Base-by-base conservation (phyloP, 2,888 invertebrate genomes). In the Caenorhabditis macrosperma region DNA sequence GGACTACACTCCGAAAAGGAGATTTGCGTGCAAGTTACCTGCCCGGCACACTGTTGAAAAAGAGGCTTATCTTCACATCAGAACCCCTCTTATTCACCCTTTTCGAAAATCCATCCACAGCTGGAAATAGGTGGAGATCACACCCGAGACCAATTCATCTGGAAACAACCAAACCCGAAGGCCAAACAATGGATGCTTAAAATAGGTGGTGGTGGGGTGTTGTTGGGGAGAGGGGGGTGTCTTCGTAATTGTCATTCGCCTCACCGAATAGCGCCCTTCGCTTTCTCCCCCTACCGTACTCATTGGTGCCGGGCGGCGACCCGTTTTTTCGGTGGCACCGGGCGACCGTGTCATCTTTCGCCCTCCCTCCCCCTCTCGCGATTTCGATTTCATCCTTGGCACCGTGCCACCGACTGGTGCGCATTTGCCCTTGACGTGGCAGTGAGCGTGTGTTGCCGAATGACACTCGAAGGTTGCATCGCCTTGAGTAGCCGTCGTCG, bases 401-500 rank as follows among this genome's bases (percentile, higher is more conserved):
- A 77, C 77, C 77, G 77, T 68, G 77, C 77, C 77, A 77, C 77
- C 26, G 64, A 55, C 63, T 77, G 77, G 77, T 30, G 77, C 77
- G 71, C 33, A 26, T 28, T 61, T 44, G 61, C 46, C 59, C 59
- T 41, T 44, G 59, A 59, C 44, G 59, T 24, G 44, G 57, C 15
- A 28, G 30, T 28, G 46, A 17, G 61, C 41, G 30, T n/a, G 30
- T 59, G 33, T 35, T 33, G 35, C 22, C 10, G 35, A 54, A 26
- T n/a, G 20, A 55, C 24, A 22, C 38, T 57, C 61, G 61, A 61
- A 61, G 61, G 61, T 61, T 61, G 61, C 28, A 35, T 59, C 41
- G 6, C 33, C 24, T 24, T 30, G n/a, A 15, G 20, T 38, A 38
- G 12, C 38, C 7, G 12, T 5, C 5, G 33, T 7, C 33, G 7